Conservation (phyloP, 2,113 vertebrate species). For the Aviceda subcristata region DNA sequence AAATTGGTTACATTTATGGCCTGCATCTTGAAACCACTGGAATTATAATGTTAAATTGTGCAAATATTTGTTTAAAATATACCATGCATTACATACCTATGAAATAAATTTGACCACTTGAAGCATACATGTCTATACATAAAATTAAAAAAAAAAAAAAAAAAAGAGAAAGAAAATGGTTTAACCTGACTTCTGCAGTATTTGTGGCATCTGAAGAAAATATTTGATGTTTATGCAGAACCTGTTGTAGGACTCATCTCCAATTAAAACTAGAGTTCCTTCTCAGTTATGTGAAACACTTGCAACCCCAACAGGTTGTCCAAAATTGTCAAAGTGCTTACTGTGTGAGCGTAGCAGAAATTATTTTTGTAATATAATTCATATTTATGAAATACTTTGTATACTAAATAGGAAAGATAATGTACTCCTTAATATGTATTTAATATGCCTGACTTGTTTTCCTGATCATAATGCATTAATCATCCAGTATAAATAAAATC, state of each 20-base stretch:
- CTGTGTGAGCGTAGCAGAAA: constrained; percentile 98
- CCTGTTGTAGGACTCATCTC: constrained; percentile 71
- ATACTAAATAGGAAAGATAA: constrained; percentile 85
- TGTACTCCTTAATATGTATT: constrained; percentile 85
- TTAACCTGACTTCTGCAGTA: constrained; percentile 66
- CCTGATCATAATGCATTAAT: constrained; percentile 80
- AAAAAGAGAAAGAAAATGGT: constrained; percentile 21
- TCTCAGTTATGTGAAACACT: constrained; percentile 73
- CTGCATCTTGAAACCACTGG: constrained; percentile 81
- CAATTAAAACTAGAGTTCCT: constrained; percentile 67
- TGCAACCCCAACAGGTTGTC: constrained; percentile 79
- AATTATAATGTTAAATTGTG: constrained; percentile 81
- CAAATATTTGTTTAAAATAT: constrained; percentile 80
- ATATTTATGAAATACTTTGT: constrained; percentile 99
- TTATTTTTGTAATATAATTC: constrained; percentile 99
- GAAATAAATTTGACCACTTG: constrained; percentile 78
- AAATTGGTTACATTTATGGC: constrained; percentile 80
- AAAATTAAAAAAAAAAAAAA: constrained; percentile 38
- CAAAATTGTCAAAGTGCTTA: constrained; percentile 92
- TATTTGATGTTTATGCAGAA: constrained; percentile 71
- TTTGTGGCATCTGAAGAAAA: constrained; percentile 73
- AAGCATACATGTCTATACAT: constrained; percentile 74
- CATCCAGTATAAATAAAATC: constrained; percentile 77
- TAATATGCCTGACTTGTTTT: constrained; percentile 84
- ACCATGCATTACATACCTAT: constrained; percentile 75